Evolutionary conservation across 2,888 invertebrate species (phyloP), one percentile per base, ranked within the genome.

Genomic region (Amblyjoppa fuscipennis): DNA sequence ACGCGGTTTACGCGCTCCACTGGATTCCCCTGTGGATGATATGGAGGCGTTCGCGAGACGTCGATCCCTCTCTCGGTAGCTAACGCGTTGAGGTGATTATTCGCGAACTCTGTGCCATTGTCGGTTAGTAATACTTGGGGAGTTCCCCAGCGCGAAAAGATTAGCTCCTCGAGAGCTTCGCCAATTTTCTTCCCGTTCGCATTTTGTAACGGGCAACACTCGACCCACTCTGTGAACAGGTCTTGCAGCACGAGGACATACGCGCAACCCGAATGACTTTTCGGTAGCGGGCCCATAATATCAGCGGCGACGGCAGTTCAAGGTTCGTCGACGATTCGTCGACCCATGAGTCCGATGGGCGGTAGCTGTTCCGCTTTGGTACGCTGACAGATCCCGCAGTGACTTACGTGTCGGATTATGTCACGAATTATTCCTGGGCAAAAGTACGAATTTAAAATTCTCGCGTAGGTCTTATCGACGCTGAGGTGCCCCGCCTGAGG

Each of bases 1-100:
- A 86, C 87, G 0, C 90, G 73, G 73, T 90, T 90, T 0, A 87
- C 84, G 3, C 90, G 59, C 61, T 91, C 90, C 0, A 89, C 88
- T 0, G 90, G 90, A 80, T 75, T 75, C 0, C n/a, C 61, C 31
- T 61, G 74, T 0, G 75, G 61, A 3, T 75, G 61, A 28, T 88
- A 86, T n/a, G 64, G 69, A 1, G 91, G 90, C 0, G 90, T 91
- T 0, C 77, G 64, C 3, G 83, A 78, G 34, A 89, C 88, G 16
- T 79, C 16, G 3, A 87, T 25, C 0, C 82, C 84, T 4, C 73
- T 77, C 0, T 80, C 74, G n/a, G 70, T 68, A 0, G 81, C 68
- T 9, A 87, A 69, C 3, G 70, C 20, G 5, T 31, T 53, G 0
- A 89, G 59, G 2, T 68, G 69, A 0, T 28, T 38, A 75, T 86